A percentile compares a stretch with the other conserved stretches of the same genome.
These are phyloP conservation scores for Acanthurus lineatus DNA, from an alignment of 2,797 vertebrate species.

Conservation along the genomic window DNA sequence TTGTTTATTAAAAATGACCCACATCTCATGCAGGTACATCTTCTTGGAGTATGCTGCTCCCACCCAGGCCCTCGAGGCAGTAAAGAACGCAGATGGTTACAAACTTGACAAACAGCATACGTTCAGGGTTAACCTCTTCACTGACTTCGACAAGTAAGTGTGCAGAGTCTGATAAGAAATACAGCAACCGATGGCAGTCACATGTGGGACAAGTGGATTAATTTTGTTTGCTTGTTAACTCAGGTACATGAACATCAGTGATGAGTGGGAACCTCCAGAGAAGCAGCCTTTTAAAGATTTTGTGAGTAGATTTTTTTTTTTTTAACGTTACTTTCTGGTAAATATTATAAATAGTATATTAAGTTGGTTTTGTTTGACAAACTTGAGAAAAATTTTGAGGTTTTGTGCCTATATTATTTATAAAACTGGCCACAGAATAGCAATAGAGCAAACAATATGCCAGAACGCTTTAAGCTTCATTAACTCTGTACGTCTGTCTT, in stretches of 20 bases:
- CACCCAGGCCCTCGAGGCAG: conserved; percentile 92
- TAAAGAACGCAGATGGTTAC: conserved; percentile 96
- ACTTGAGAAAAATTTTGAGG: too few relatives aligned
- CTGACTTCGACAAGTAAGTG: conserved; percentile 97
- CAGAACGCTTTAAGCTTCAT: not conserved
- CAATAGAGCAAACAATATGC: not conserved
- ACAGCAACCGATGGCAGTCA: not conserved
- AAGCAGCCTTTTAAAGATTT: conserved; percentile 99
- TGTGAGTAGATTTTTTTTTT: conserved; percentile 83
- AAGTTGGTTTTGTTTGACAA: too few relatives aligned
- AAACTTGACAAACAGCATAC: conserved; percentile 99
- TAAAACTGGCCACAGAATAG: not conserved
- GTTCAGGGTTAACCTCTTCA: conserved; percentile 97
- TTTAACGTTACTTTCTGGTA: not conserved
- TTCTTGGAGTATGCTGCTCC: conserved; percentile 95
- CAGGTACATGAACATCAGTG: conserved; percentile 97
- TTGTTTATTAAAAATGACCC: not conserved
- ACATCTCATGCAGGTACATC: conserved; percentile 88
- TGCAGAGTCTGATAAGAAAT: not conserved
- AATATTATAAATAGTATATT: not conserved
- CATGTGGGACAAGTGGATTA: not conserved
- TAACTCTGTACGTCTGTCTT: conserved; percentile 22
- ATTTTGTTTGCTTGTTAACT: conserved; percentile 20
- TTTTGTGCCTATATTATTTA: too few relatives aligned
- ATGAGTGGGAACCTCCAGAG: conserved; percentile 97